Evolutionary conservation across 2,888 invertebrate species (phyloP), one percentile per base, ranked within the genome.

Genomic region (Anthophora plumipes): DNA sequence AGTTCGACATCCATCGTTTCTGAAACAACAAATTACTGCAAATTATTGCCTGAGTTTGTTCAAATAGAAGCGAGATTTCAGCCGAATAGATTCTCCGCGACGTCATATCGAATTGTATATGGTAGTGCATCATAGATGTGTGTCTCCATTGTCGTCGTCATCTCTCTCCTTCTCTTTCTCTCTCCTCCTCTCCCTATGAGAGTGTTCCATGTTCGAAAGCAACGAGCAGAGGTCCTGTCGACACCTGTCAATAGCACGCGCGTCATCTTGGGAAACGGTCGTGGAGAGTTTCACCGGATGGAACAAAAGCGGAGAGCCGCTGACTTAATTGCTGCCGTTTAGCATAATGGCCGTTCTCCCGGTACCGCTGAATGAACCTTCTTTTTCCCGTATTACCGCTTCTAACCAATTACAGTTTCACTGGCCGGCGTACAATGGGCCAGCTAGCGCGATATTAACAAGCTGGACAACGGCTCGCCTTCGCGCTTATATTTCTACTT

Each of bases 311-410:
- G 70, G 85, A 86, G 86, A 87, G 64, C 77, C 85, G 70, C 63
- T 73, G 68, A 74, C 67, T 88, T 88, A 88, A 88, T 88, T 88
- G 85, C 46, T 70, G 80, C 60, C 82, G 84, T 87, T 88, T 88
- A 89, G 85, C 89, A 86, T 89, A 88, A 88, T 87, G 67, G 78
- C 75, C 57, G 60, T 71, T 76, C n/a, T n/a, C 66, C 68, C 54
- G 57, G 60, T 64, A 14, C 8, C 66, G 59, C 48, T 75, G 83
- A 84, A 87, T 52, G 87, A 86, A 78, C 77, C 82, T 80, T 80
- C 84, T 85, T 89, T n/a, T 89, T n/a, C 82, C 84, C 73, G 68
- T 61, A 69, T 82, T 77, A 71, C 64, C 50, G 80, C 69, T 74
- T n/a, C 70, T 64, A 82, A 86, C 85, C 83, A 85, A 88, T 88